phyloP scores from a whole-genome alignment of 2,113 vertebrate genomes.

The Trogon melanurus region DNA sequence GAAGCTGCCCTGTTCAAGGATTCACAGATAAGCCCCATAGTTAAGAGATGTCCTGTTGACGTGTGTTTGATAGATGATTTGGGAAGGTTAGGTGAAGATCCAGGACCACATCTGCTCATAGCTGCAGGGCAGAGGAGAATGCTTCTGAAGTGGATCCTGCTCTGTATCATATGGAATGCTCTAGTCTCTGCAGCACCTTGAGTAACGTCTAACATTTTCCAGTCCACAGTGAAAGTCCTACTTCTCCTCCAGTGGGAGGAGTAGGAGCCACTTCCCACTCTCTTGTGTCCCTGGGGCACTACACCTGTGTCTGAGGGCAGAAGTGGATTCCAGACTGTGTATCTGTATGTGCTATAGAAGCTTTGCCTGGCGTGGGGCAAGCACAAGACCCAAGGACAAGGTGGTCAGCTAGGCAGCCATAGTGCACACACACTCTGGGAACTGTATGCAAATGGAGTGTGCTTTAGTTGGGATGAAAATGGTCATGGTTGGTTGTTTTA shows the following conservation, averaged over 20 bases:
- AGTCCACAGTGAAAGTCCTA: background rate
- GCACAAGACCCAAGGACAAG: background rate
- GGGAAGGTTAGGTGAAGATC: background rate
- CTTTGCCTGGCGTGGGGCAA: background rate
- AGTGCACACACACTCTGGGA: background rate
- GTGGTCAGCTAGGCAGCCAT: background rate
- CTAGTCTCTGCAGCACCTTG: background rate
- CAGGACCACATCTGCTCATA: accelerated
- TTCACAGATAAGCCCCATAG: background rate
- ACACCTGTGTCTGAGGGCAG: background rate
- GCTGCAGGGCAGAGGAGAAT: background rate
- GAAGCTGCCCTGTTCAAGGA: background rate
- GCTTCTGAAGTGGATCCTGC: background rate
- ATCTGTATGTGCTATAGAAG: background rate
- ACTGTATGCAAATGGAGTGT: background rate
- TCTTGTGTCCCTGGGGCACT: background rate
- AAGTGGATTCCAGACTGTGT: background rate
- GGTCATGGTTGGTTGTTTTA: background rate
- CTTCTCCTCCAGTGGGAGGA: background rate
- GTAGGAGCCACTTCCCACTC: background rate
- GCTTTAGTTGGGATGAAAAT: background rate
- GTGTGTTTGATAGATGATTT: background rate
- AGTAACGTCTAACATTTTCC: background rate
- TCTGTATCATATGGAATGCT: background rate
- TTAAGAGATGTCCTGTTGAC: background rate